phyloP scores from a whole-genome alignment of 2,113 vertebrate genomes.

The Willisornis vidua region DNA sequence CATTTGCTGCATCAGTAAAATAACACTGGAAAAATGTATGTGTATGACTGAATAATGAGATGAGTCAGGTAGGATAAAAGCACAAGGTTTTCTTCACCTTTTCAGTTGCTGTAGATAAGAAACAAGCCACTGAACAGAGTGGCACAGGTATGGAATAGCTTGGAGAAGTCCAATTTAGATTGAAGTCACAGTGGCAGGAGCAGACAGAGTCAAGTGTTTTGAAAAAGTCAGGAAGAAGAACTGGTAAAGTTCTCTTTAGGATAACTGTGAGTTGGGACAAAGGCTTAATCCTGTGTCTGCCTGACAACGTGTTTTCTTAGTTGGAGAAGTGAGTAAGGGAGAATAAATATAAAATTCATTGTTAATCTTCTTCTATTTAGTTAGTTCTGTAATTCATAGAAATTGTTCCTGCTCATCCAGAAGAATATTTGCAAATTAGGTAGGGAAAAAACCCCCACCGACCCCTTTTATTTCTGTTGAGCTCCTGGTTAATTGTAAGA shows the following conservation, averaged over 20 bases:
- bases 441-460: fast-evolving
- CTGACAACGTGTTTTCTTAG: not conserved
- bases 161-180: not conserved
- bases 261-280: not conserved
- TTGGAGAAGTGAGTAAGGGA: not conserved
- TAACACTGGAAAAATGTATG: not conserved
- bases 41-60: not conserved
- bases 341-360: not conserved
- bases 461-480: not conserved
- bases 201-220: not conserved
- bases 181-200: not conserved
- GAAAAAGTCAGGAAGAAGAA: not conserved
- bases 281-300: not conserved
- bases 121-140: not conserved
- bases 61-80: not conserved
- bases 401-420: not conserved
- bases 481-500: not conserved
- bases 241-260: not conserved
- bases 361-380: not conserved
- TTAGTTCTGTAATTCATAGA: not conserved
- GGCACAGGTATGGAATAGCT: not conserved
- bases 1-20: not conserved
- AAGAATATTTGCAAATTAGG: not conserved
- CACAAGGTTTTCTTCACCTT: not conserved
- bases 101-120: not conserved